A percentile compares a stretch with the other conserved stretches of the same genome.
Conservation (phyloP, 2,888 invertebrate genomes). For the Mactromeris polynyma region DNA sequence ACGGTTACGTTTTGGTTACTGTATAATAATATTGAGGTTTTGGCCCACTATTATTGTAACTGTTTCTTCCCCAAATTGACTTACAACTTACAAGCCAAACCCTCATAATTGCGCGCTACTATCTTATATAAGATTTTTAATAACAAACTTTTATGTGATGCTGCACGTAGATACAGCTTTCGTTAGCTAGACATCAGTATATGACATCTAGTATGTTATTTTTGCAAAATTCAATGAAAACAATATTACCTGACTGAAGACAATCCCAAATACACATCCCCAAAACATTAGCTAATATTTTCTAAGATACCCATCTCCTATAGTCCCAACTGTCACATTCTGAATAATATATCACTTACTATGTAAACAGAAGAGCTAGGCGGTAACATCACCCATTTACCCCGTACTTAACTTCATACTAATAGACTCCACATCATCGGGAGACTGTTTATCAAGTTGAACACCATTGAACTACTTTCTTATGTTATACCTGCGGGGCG, state of each 20-base stretch:
- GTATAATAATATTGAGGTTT: too few species aligned
- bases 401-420: slow-evolving; percentile 50
- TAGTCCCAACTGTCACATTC: slow-evolving; percentile 30
- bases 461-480: slow-evolving; percentile 26
- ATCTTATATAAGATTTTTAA: not conserved
- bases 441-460: slow-evolving; percentile 38
- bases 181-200: not conserved
- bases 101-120: not conserved
- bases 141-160: not conserved
- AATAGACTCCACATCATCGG: slow-evolving; percentile 45
- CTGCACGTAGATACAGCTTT: not conserved
- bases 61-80: too few species aligned
- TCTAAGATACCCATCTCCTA: slow-evolving; percentile 29
- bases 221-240: slow-evolving; percentile 22
- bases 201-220: not conserved
- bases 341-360: slow-evolving; percentile 46
- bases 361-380: slow-evolving; percentile 38
- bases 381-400: slow-evolving; percentile 34
- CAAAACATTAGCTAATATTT: slow-evolving; percentile 41
- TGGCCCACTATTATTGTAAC: too few species aligned
- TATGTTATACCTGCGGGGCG: slow-evolving; percentile 36
- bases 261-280: slow-evolving; percentile 14
- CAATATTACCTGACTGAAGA: slow-evolving; percentile 27
- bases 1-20: too few species aligned
- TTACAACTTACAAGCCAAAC: not conserved